Evolutionary conservation across 2,113 vertebrate genomes (phyloP).

Genomic region (Pseudorasbora parva): DNA sequence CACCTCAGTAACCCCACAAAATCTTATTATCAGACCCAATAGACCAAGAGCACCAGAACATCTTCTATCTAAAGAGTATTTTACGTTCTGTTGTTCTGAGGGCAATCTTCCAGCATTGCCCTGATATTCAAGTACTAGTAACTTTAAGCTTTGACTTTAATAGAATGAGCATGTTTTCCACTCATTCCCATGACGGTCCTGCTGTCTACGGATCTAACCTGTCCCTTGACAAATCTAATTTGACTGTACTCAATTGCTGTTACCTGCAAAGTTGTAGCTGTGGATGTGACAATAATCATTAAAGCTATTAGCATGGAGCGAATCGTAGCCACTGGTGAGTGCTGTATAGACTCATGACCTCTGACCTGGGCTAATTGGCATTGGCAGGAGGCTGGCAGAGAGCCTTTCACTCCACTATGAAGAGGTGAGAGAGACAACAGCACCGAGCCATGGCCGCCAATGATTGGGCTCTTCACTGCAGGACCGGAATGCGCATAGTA

Average conservation of each 20-base stretch:
- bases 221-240: slow-evolving; percentile 42
- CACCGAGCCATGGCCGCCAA: neutral
- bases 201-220: slow-evolving; percentile 18
- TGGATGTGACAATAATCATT: slow-evolving; percentile 55
- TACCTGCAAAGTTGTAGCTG: slow-evolving; percentile 38
- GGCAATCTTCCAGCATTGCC: neutral
- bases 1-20: neutral
- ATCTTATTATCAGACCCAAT: neutral
- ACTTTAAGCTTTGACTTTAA: neutral
- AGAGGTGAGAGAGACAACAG: slow-evolving; percentile 42
- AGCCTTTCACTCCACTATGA: slow-evolving; percentile 45
- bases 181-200: slow-evolving; percentile 10
- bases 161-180: neutral
- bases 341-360: slow-evolving; percentile 53
- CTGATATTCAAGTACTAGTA: neutral
- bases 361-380: slow-evolving; percentile 56
- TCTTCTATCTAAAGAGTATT: neutral
- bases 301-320: slow-evolving; percentile 53
- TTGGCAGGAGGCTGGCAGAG: slow-evolving; percentile 47
- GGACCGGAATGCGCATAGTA: neutral
- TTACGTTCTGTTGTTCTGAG: neutral
- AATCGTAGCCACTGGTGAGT: slow-evolving; percentile 52
- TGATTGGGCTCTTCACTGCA: slow-evolving; percentile 32
- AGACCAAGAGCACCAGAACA: neutral
- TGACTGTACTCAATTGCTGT: slow-evolving; percentile 35